Percentiles rank a stretch among this genome's conserved stretches.
Conservation (phyloP, 2,888 invertebrate genomes). For the Alviniconcha strummeri region DNA sequence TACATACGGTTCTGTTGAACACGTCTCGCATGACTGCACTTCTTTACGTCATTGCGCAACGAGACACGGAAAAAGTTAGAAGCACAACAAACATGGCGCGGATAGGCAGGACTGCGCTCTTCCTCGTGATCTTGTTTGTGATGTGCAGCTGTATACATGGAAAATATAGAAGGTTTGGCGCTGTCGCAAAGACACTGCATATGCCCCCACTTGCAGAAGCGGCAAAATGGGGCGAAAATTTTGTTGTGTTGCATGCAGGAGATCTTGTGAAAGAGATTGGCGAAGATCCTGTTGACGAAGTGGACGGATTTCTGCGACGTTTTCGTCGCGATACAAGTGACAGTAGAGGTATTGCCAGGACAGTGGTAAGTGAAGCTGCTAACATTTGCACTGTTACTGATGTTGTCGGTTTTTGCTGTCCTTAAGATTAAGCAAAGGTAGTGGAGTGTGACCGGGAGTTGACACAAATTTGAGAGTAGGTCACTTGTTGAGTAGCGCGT, state of each 20-base stretch:
- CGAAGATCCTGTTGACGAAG: slow-evolving; percentile 11
- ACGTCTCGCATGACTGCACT: slow-evolving; percentile 35
- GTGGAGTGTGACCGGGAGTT: neutral
- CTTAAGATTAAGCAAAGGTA: neutral
- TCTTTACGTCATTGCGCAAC: slow-evolving; percentile 38
- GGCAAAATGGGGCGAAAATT: slow-evolving; percentile 19
- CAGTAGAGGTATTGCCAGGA: neutral
- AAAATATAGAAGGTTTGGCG: slow-evolving; percentile 19
- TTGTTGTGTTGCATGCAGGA: slow-evolving; percentile 10
- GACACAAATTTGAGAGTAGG: neutral
- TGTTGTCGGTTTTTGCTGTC: neutral
- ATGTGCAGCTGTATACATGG: slow-evolving; percentile 2
- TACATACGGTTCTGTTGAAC: too few relatives aligned
- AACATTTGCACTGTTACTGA: neutral
- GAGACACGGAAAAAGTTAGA: neutral
- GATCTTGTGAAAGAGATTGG: neutral
- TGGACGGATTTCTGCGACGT: slow-evolving; percentile 24
- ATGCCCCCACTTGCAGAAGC: neutral
- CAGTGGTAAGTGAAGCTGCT: slow-evolving; percentile 11
- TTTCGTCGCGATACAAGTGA: slow-evolving; percentile 19
- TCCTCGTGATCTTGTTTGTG: slow-evolving; percentile 5
- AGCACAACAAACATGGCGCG: slow-evolving; percentile 34
- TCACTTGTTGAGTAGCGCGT: slow-evolving; percentile 8
- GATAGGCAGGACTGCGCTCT: neutral
- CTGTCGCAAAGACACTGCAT: slow-evolving; percentile 22